Percentiles rank a stretch among this genome's conserved stretches.
phyloP scores from a whole-genome alignment of 2,888 invertebrate species.

The Rhyacophila evoluta region DNA sequence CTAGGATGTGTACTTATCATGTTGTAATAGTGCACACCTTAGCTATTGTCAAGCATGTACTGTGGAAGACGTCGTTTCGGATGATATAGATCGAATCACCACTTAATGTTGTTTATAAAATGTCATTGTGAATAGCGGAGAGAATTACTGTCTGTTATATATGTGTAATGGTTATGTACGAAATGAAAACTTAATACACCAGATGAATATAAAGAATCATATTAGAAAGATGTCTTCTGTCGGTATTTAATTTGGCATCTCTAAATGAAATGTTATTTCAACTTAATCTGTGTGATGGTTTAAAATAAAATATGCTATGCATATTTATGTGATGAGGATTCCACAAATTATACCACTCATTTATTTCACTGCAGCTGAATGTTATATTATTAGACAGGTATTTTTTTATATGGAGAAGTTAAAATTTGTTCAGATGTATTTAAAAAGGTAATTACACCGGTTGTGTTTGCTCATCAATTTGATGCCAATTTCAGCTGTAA shows the following conservation, averaged over 20 bases:
- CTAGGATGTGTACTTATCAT: too few species aligned
- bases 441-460: neutral
- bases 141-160: neutral
- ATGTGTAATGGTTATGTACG: neutral
- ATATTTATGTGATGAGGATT: neutral
- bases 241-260: neutral
- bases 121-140: neutral
- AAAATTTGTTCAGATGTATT: too few species aligned
- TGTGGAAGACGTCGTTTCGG: neutral
- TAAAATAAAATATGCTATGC: neutral
- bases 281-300: neutral
- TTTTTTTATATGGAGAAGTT: neutral
- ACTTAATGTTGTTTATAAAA: neutral
- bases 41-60: neutral
- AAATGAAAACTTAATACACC: neutral
- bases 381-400: neutral
- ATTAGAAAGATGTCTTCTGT: neutral
- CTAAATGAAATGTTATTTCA: neutral
- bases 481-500: neutral
- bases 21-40: too few species aligned
- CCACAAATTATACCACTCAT: neutral
- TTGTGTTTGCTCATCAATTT: neutral
- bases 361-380: neutral
- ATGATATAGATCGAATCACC: neutral
- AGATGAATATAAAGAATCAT: neutral